Evolutionary conservation across 2,797 vertebrate species (phyloP).

Genomic region (Anguilla marmorata): DNA sequence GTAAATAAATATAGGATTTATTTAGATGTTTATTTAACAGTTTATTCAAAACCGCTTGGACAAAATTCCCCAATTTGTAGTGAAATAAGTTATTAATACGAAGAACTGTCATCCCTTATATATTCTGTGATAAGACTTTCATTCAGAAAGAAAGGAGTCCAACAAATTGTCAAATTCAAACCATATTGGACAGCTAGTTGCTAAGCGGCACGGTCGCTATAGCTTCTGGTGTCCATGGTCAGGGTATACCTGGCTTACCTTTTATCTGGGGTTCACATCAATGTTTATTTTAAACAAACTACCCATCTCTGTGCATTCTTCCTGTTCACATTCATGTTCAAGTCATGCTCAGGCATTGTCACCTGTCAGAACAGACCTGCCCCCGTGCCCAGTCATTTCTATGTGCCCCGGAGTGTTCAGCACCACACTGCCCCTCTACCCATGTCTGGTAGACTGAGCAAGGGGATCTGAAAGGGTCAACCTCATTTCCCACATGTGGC

Average conservation of each 20-base stretch:
- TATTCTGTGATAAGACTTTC: too few relatives aligned
- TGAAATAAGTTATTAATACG: neutral
- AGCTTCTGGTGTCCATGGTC: neutral
- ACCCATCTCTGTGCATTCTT: neutral
- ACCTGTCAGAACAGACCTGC: neutral
- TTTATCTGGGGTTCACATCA: neutral
- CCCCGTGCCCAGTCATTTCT: neutral
- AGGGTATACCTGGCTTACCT: neutral
- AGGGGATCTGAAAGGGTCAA: neutral
- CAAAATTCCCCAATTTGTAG: neutral
- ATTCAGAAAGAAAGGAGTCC: too few relatives aligned
- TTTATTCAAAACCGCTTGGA: neutral
- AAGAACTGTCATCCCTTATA: too few relatives aligned
- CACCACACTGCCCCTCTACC: neutral
- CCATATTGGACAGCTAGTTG: neutral
- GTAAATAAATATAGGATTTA: too few relatives aligned
- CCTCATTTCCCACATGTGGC: neutral
- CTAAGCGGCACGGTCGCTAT: neutral
- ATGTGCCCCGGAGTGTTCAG: neutral
- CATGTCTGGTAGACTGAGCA: neutral
- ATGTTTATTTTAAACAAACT: neutral
- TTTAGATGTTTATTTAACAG: too few relatives aligned
- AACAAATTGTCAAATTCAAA: neutral
- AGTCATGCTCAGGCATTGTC: neutral
- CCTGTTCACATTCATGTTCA: neutral